Evolutionary conservation across 2,888 invertebrate genomes (phyloP).

Genomic region (Mechanitis messenoides): DNA sequence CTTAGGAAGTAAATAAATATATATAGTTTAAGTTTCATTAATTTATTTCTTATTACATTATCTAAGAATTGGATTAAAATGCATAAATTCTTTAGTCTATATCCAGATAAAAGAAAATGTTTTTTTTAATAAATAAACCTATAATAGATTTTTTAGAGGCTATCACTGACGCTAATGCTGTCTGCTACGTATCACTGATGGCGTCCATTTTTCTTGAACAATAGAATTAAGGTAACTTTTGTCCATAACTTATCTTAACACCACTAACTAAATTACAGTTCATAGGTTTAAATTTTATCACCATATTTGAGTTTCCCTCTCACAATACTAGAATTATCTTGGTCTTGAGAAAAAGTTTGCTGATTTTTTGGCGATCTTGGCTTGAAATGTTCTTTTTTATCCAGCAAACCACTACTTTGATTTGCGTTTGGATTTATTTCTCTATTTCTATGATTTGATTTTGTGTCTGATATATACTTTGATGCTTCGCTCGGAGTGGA

Average conservation of each 20-base stretch:
- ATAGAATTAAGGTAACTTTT: constrained; percentile 49
- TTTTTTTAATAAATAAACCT: constrained; percentile 29
- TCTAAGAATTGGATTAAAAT: constrained; percentile 60
- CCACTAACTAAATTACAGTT: constrained; percentile 38
- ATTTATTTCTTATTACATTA: constrained; percentile 44
- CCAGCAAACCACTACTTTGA: constrained; percentile 10
- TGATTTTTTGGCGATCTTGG: constrained; percentile 19
- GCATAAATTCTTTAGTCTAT: constrained; percentile 47
- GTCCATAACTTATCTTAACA: constrained; percentile 35
- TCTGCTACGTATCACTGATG: constrained; percentile 21
- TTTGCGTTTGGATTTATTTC: constrained; percentile 14
- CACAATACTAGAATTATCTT: constrained; percentile 35
- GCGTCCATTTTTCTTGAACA: constrained; percentile 13
- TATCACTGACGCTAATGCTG: constrained; percentile 4
- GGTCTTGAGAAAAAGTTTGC: constrained; percentile 27
- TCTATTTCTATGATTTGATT: constrained; percentile 17
- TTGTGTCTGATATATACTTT: constrained; percentile 11
- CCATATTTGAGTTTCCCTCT: constrained; percentile 61
- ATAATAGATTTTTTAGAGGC: constrained; percentile 4
- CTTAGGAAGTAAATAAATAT: neutral
- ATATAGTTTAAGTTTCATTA: constrained; percentile 15
- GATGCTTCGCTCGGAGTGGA: constrained; percentile 9
- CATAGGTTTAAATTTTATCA: constrained; percentile 59
- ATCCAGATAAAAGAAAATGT: too few relatives aligned
- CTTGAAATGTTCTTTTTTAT: constrained; percentile 27